Evolutionary conservation across 2,113 vertebrate species (phyloP).

Genomic region (Blennius ocellaris): DNA sequence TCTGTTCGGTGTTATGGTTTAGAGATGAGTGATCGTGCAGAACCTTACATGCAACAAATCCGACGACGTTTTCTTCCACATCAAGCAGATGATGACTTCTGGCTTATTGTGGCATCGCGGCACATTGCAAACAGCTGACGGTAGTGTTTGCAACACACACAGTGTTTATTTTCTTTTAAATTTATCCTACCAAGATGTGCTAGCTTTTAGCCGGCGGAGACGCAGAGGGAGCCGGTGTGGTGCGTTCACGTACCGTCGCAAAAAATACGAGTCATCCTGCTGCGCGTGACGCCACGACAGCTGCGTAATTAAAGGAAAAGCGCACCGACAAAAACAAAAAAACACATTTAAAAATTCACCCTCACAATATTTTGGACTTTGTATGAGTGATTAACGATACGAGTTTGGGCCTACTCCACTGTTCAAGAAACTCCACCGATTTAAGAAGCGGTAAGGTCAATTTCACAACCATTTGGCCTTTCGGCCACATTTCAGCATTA

Average conservation of each 20-base stretch:
- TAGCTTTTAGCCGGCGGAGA: not conserved
- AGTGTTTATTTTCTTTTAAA: not conserved
- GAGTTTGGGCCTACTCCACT: not conserved
- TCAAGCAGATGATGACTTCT: not conserved
- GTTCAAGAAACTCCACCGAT: not conserved
- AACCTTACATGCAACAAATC: constrained; percentile 43
- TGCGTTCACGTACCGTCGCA: constrained; percentile 60
- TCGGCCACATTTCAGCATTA: not conserved
- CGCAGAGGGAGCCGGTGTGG: constrained; percentile 23
- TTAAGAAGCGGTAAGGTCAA: not conserved
- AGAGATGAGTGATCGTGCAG: constrained; percentile 35
- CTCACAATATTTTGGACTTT: too few relatives aligned
- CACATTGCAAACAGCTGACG: constrained; percentile 1
- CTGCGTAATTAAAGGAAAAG: constrained; percentile 66
- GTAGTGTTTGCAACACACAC: not conserved
- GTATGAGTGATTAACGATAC: too few relatives aligned
- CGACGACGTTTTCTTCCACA: constrained; percentile 35
- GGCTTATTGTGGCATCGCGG: not conserved
- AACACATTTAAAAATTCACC: too few relatives aligned
- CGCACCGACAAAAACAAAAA: not conserved
- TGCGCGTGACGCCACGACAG: constrained; percentile 53
- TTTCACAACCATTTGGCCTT: constrained; percentile 8
- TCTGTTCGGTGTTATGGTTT: not conserved
- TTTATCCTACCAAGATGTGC: not conserved
- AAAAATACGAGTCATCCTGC: constrained; percentile 54